Evolutionary conservation across 2,113 vertebrate species (phyloP).

Genomic region (Gorsachius goisagi): DNA sequence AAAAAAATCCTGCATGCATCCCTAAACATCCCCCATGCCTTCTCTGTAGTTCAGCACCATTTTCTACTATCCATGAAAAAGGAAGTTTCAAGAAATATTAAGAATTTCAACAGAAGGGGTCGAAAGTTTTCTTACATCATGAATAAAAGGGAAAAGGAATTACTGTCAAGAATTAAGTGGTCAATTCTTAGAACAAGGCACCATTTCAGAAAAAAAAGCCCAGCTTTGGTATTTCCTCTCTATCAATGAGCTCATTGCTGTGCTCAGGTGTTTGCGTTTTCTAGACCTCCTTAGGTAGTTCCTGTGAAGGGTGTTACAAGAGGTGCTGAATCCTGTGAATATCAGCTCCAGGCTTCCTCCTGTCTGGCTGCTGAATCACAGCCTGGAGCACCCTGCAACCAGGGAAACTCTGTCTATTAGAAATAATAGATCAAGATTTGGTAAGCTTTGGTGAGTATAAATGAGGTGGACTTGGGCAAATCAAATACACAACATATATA

Average conservation of each 20-base stretch:
- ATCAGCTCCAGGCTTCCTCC: neutral
- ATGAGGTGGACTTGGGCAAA: neutral
- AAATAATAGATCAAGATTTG: neutral
- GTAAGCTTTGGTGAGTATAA: neutral
- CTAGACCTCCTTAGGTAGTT: neutral
- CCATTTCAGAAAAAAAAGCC: neutral
- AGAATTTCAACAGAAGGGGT: neutral
- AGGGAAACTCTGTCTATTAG: neutral
- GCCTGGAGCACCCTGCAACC: rapidly evolving
- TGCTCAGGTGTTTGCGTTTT: neutral
- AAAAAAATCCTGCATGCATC: neutral
- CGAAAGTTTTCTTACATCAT: neutral
- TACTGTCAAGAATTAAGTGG: neutral
- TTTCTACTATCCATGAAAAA: neutral
- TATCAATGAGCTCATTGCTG: neutral
- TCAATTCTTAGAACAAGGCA: neutral
- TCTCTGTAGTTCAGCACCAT: neutral
- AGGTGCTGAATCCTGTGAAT: neutral
- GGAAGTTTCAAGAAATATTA: neutral
- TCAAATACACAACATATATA: neutral
- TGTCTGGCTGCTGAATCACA: neutral
- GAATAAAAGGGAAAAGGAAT: neutral
- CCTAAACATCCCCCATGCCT: neutral
- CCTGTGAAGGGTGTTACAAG: neutral
- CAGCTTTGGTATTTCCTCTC: neutral